Evolutionary conservation across 2,888 invertebrate species (phyloP).

Genomic region (Dasysyrphus tricinctus): DNA sequence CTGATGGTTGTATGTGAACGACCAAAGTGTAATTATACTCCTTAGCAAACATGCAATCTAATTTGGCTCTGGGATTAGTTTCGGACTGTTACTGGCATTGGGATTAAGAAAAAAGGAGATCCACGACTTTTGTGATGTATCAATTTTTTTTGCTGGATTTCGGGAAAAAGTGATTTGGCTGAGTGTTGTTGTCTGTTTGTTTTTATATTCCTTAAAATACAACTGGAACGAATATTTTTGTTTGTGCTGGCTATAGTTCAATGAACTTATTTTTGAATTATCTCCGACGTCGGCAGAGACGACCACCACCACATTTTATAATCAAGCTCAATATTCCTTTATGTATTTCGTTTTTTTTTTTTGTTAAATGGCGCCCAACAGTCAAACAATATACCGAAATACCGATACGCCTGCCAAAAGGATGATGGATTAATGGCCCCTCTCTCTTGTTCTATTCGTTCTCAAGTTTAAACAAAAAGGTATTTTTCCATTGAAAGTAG

Average conservation of each 20-base stretch:
- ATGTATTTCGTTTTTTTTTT: neutral
- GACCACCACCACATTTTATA: neutral
- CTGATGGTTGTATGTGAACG: slow-evolving; percentile 28
- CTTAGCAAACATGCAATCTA: slow-evolving; percentile 68
- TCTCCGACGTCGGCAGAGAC: neutral
- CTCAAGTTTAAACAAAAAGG: slow-evolving; percentile 1
- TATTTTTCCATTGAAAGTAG: slow-evolving; percentile 17
- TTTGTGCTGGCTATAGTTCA: slow-evolving; percentile 2
- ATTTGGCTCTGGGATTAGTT: slow-evolving; percentile 44
- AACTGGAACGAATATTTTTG: neutral
- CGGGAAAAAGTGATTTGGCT: slow-evolving; percentile 8
- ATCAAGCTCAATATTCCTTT: neutral
- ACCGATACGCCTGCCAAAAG: slow-evolving; percentile 42
- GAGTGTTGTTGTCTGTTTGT: slow-evolving; percentile 10
- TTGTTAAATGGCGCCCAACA: slow-evolving; percentile 24
- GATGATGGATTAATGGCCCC: slow-evolving; percentile 33
- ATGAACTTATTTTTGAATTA: slow-evolving; percentile 9
- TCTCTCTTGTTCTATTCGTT: slow-evolving; percentile 8
- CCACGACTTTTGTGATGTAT: slow-evolving; percentile 47
- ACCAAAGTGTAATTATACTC: slow-evolving; percentile 63
- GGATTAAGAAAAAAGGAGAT: slow-evolving; percentile 42
- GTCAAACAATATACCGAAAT: slow-evolving; percentile 22
- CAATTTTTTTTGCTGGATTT: slow-evolving; percentile 24
- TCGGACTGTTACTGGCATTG: slow-evolving; percentile 10
- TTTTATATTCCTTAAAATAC: neutral